A percentile compares a stretch with the other conserved stretches of the same genome.
Evolutionary conservation across 1,140 invertebrate species (phyloP).

Genomic region (Drosophila ogumai): DNA sequence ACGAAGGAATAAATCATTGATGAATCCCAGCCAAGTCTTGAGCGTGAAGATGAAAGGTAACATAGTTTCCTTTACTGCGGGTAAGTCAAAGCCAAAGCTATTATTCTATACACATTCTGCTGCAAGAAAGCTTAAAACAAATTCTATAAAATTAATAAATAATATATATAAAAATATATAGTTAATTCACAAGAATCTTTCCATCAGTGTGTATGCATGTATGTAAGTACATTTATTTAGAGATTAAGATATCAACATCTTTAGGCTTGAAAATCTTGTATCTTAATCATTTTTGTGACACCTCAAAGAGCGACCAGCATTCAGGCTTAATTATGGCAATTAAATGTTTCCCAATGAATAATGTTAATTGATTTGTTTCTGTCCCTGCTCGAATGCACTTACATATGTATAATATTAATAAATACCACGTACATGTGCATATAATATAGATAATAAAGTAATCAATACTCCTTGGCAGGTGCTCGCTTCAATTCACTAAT

Average conservation of each 20-base stretch:
- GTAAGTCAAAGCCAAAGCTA: too few relatives aligned
- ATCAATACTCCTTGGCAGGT: conserved; percentile 24
- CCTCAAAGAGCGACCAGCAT: conserved; percentile 39
- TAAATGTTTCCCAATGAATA: conserved; percentile 72
- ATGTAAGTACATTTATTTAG: not conserved
- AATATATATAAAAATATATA: too few relatives aligned
- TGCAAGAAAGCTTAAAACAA: too few relatives aligned
- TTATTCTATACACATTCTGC: too few relatives aligned
- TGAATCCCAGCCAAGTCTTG: too few relatives aligned
- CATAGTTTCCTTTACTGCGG: too few relatives aligned
- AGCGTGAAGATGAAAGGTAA: too few relatives aligned
- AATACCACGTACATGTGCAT: not conserved
- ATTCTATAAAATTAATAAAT: too few relatives aligned
- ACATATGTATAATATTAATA: not conserved
- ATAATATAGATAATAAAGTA: conserved; percentile 11
- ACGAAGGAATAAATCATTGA: too few relatives aligned
- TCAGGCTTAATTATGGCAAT: conserved; percentile 71
- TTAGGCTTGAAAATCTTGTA: not conserved
- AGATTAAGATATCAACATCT: not conserved
- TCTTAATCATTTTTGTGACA: conserved; percentile 36
- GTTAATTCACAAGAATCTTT: not conserved
- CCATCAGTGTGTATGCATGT: not conserved
- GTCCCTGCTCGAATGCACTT: not conserved
- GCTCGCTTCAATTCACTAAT: conserved; percentile 34
- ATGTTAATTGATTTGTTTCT: conserved; percentile 67